phyloP scores from a whole-genome alignment of 2,797 vertebrate genomes.

The Oryzias dopingdopingensis region DNA sequence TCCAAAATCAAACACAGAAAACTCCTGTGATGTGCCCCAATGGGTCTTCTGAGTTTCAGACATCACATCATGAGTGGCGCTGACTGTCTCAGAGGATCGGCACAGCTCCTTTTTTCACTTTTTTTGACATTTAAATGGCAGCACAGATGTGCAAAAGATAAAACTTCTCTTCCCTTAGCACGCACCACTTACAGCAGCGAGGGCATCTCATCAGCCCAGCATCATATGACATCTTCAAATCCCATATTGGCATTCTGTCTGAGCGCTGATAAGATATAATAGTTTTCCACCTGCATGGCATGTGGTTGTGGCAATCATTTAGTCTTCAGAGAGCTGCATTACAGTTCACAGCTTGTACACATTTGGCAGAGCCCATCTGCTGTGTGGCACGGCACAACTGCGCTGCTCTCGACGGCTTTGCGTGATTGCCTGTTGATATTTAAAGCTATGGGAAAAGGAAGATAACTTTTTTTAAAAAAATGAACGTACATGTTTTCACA shows the following conservation, averaged over 20 bases:
- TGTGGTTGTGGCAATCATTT: constrained; percentile 32
- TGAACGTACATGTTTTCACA: constrained; percentile 1
- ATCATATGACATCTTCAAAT: constrained; percentile 20
- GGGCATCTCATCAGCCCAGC: constrained; percentile 27
- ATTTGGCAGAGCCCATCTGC: constrained; percentile 41
- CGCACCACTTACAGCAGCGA: constrained; percentile 10
- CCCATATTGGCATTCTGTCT: constrained; percentile 11
- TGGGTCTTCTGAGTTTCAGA: not conserved
- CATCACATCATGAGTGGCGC: constrained; percentile 15
- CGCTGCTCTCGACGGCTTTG: constrained; percentile 16
- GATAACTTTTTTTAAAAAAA: constrained; percentile 1
- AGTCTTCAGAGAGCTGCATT: constrained; percentile 29
- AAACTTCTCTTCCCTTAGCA: constrained; percentile 8
- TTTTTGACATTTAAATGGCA: constrained; percentile 28
- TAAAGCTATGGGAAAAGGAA: constrained; percentile 19
- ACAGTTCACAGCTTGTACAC: constrained; percentile 31
- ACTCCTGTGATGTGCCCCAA: not conserved
- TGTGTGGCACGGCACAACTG: constrained; percentile 17
- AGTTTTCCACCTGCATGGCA: constrained; percentile 36
- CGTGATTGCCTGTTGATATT: constrained; percentile 35
- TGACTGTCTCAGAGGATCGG: constrained; percentile 6
- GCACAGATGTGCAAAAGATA: constrained; percentile 28
- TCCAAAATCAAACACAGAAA: not conserved
- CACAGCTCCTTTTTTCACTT: not conserved
- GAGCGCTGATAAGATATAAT: constrained; percentile 41